Evolutionary conservation across 2,113 vertebrate genomes (phyloP).

Genomic region (Sebastes schlegelii): DNA sequence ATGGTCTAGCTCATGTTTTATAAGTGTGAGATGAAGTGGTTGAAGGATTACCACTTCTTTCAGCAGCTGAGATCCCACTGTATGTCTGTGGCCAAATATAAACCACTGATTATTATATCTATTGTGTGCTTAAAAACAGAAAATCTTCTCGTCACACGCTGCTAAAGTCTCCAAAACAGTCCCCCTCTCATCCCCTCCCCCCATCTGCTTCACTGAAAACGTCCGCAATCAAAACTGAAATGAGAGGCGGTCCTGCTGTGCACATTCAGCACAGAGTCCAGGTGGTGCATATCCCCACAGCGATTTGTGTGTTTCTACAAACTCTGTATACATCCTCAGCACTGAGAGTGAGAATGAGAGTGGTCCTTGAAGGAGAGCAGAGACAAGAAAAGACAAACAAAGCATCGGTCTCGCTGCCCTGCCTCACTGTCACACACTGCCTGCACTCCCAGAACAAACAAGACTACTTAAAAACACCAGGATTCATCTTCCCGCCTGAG

Average conservation of each 20-base stretch:
- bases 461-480: slow-evolving; percentile 40
- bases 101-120: slow-evolving; percentile 9
- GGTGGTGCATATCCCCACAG: slow-evolving; percentile 51
- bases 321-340: slow-evolving; percentile 42
- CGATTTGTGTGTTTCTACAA: slow-evolving; percentile 1
- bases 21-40: slow-evolving; percentile 22
- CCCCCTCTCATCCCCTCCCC: too few species aligned
- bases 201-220: slow-evolving; percentile 39
- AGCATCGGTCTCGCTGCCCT: slow-evolving; percentile 58
- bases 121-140: not conserved
- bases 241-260: slow-evolving; percentile 7
- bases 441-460: slow-evolving; percentile 51
- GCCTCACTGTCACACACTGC: slow-evolving; percentile 50
- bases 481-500: slow-evolving; percentile 41
- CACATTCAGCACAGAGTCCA: slow-evolving; percentile 53
- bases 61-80: not conserved
- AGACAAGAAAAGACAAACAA: slow-evolving; percentile 61
- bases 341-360: slow-evolving; percentile 33
- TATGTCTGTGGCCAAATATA: not conserved
- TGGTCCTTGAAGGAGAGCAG: slow-evolving; percentile 48
- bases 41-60: slow-evolving; percentile 11
- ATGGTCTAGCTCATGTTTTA: slow-evolving; percentile 17
- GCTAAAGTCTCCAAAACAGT: not conserved
- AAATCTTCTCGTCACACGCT: not conserved
- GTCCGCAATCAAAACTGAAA: slow-evolving; percentile 27